Evolutionary conservation across 2,888 invertebrate species (phyloP).

Genomic region (Corythucha ciliata): DNA sequence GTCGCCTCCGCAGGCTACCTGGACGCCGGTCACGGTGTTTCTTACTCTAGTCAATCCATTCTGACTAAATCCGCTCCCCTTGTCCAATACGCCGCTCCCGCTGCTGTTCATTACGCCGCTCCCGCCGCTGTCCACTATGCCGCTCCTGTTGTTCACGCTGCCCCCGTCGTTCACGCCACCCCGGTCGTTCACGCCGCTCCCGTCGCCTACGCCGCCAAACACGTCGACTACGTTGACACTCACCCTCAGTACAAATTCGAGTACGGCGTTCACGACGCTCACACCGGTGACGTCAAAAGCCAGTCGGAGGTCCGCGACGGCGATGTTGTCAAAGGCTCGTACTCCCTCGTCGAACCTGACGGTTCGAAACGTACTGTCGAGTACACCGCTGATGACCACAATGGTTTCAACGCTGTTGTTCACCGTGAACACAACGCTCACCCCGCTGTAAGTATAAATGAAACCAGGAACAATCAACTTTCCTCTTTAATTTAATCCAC

Average conservation of each 20-base stretch:
- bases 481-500: too few species aligned
- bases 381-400: conserved; percentile 37
- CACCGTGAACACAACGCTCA: conserved; percentile 33
- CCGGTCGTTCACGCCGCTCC: conserved; percentile 12
- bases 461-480: too few species aligned
- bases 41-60: conserved; percentile 21
- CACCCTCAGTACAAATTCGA: conserved; percentile 42
- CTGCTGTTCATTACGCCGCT: conserved; percentile 4
- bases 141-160: conserved; percentile 5
- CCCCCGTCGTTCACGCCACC: conserved; percentile 6
- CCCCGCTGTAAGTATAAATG: conserved; percentile 15
- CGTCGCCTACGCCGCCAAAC: conserved; percentile 7
- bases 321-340: conserved; percentile 44
- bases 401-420: conserved; percentile 38
- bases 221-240: conserved; percentile 25
- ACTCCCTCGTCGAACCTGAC: conserved; percentile 39
- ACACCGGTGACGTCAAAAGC: conserved; percentile 44
- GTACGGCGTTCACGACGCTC: conserved; percentile 44
- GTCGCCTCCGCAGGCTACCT: conserved; percentile 15
- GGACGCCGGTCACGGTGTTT: conserved; percentile 9
- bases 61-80: conserved; percentile 14
- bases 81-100: conserved; percentile 14
- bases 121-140: conserved; percentile 19
- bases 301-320: conserved; percentile 45
- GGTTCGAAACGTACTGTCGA: conserved; percentile 35